Base-by-base conservation (phyloP, 2,888 invertebrate species). In the Rhorus exstirpatorius region DNA sequence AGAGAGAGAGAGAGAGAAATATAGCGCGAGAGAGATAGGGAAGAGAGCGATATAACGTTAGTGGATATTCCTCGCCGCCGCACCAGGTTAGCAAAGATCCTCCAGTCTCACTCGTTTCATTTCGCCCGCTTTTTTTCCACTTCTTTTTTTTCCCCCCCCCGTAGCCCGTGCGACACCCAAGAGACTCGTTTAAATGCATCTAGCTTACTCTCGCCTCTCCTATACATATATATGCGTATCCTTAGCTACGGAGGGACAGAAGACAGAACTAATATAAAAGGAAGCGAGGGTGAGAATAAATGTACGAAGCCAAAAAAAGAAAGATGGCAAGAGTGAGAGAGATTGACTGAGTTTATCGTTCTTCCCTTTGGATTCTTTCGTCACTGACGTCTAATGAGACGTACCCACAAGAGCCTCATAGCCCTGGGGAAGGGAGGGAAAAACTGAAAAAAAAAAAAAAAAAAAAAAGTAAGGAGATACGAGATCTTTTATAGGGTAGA, bases 131-230 rank as follows among this genome's bases (percentile, higher is more conserved):
- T 46, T 31, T 53, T 53, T 49, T 17, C 12, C 46, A 35, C 24
- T 2, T 55, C 24, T 26, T 21, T 26, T 26, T 44, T 26, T 46
- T n/a, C n/a, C n/a, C n/a, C n/a, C 17, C 46, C 41, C 38, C 10
- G 10, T 46, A 44, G 17, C 75, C 67, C 44, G 46, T 35, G 79
- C 41, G 68, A 51, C 72, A 55, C 84, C 61, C 83, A 31, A 35
- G 84, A 72, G 83, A 74, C 71, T 76, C 81, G 77, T 84, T 19
- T 35, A 65, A 85, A 77, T 83, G 83, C 84, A 85, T 74, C 74
- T 65, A 58, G 51, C 75, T 81, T 76, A 61, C 72, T 81, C 60
- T 58, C 44, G 14, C 53, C 3, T 31, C 24, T 61, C 17, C 31
- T 55, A 31, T 31, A 31, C n/a, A n/a, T n/a, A n/a, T n/a, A n/a